phyloP scores from a whole-genome alignment of 64 coral and sea anemone genomes.

The Montipora sp. region DNA sequence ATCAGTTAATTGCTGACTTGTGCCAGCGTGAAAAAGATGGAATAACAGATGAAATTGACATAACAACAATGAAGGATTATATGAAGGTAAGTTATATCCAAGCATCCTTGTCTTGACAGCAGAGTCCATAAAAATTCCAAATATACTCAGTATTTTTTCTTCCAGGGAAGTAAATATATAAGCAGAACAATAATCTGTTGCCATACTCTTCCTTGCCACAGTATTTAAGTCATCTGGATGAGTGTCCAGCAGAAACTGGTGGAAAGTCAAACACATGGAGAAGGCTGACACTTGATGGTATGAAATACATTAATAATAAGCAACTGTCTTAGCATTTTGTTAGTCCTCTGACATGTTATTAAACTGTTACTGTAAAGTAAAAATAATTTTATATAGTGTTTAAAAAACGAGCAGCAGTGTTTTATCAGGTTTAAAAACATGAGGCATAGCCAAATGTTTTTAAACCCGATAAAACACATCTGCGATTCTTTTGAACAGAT shows the following conservation, averaged over 20 bases:
- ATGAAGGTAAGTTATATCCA: slow-evolving; percentile 74
- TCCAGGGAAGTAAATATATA: no score
- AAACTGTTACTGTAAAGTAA: no score
- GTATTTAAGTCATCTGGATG: slow-evolving; percentile 95
- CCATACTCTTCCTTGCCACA: slow-evolving; percentile 3
- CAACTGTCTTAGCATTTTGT: no score
- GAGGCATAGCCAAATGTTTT: no score
- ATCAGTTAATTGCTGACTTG: slow-evolving; percentile 91
- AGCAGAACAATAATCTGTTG: background rate
- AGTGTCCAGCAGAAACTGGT: slow-evolving; percentile 85
- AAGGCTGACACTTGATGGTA: slow-evolving; percentile 94
- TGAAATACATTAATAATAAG: background rate
- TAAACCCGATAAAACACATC: no score
- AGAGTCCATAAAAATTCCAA: background rate
- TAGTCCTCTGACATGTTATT: no score
- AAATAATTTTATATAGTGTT: no score
- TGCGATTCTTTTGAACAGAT: no score
- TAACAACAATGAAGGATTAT: slow-evolving; percentile 98
- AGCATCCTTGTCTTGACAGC: background rate
- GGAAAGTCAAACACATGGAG: slow-evolving; percentile 95
- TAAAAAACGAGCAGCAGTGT: no score
- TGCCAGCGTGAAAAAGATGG: slow-evolving; percentile 97
- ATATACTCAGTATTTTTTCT: no score
- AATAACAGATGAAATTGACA: slow-evolving; percentile 96
- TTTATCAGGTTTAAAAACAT: no score